Base-by-base conservation (phyloP, 2,888 invertebrate genomes). In the Iphiclides podalirius region DNA sequence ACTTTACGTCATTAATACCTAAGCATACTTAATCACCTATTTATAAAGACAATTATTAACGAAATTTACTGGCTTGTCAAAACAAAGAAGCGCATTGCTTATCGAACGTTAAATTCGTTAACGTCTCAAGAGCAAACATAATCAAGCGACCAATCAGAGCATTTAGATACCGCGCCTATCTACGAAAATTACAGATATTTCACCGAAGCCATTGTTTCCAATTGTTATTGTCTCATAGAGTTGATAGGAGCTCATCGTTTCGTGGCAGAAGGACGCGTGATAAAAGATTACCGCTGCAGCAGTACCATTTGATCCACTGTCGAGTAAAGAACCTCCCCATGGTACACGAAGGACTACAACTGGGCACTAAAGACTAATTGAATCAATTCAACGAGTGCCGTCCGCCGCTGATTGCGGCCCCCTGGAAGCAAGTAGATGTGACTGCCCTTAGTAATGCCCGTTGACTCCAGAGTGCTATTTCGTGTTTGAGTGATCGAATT, bases 261-360 rank as follows among this genome's bases (percentile, higher is more conserved):
- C 57, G 58, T 57, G 63, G 62, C 63, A 74, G 64, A 63, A 64
- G 71, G 75, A 72, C 70, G 60, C 60, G 66, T 85, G 87, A 87
- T 88, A 88, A 86, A 75, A 84, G 86, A 86, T 85, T 82, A 79
- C 63, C 65, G 66, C 63, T 70, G 72, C 71, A 62, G 57, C 69
- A 86, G 86, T 87, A 78, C 75, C 77, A 77, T 65, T 79, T 78
- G 70, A 74, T 79, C 74, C 75, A 71, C 71, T 64, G 71, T 45
- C 57, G 71, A 52, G 63, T 56, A 59, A 75, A 70, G 67, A 73
- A 64, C 78, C 77, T 67, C 75, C 70, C 70, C 52, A 40, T 50
- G 48, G 7, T 15, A 41, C n/a, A n/a, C 49, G 37, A 50, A 52
- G 50, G 38, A 53, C 31, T 15, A 38, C 42, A 43, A 46, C 54